Evolutionary conservation across 35 echinoderm and acorn worm species (phyloP), one percentile per base, ranked within the genome.

Genomic region (Anneissia japonica): DNA sequence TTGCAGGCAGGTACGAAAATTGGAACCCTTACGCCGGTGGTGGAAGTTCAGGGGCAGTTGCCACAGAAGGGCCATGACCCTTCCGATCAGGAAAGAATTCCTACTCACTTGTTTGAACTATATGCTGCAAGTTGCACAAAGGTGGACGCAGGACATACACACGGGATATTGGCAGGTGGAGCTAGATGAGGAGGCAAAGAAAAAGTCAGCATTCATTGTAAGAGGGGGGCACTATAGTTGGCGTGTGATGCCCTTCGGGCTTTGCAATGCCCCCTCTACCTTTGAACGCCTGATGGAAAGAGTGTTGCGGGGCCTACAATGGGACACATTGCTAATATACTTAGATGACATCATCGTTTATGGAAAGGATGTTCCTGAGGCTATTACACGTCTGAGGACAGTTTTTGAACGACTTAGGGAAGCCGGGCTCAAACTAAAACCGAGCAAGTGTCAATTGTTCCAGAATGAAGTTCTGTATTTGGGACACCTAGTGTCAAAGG

Each of bases 101-200:
- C 88, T 10, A 1, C 0, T 10, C 43, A 77, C 32, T 64, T 90
- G n/a, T 32, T 21, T 29, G 88, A 84, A 6, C 38, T 90, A 17
- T 84, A 32, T 26, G 6, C 30, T 12, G 5, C 31, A 36, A 84
- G 88, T 37, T 38, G 35, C 34, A 34, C 32, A 11, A 36, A 34
- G 31, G 16, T 26, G 19, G 51, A 92, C 90, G 0, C 45, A 93
- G 0, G 94, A 97, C 84, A 37, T 95, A 17, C 80, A 85, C 17
- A 83, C 76, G 29, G 93, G 93, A 0, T 95, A 95, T 77, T 95
- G 93, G 88, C 93, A 95, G 43, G 93, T 97, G 9, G 76, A 84
- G 14, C 36, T 97, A 12, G 90, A 76, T 35, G 37, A 83, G 28
- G 82, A 83, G 4, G 90, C 84, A 36, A 55, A 85, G 23, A 19